phyloP scores from a whole-genome alignment of 2,888 invertebrate genomes.

The Herminia tarsipennalis region DNA sequence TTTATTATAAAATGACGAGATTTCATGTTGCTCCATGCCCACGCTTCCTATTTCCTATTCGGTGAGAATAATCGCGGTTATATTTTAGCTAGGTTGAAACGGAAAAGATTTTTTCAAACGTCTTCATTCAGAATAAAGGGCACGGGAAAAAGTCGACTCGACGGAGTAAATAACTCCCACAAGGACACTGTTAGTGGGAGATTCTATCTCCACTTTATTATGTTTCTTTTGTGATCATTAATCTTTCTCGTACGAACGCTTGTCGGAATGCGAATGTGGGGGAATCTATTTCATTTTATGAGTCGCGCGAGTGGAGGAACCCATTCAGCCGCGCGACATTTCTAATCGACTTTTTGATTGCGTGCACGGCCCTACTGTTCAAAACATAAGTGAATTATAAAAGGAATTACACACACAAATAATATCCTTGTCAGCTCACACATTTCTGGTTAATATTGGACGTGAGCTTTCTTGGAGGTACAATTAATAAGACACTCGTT shows the following conservation, averaged over 20 bases:
- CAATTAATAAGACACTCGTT: too few species aligned
- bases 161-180: slow-evolving; percentile 83
- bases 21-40: slow-evolving; percentile 11
- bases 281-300: slow-evolving; percentile 86
- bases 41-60: slow-evolving; percentile 12
- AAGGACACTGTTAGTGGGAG: slow-evolving; percentile 85
- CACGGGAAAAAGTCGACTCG: slow-evolving; percentile 80
- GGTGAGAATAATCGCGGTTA: slow-evolving; percentile 26
- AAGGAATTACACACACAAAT: slow-evolving; percentile 25
- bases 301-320: slow-evolving; percentile 80
- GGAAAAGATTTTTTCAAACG: slow-evolving; percentile 54
- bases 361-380: slow-evolving; percentile 70
- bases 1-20: slow-evolving; percentile 36
- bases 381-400: slow-evolving; percentile 52
- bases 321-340: slow-evolving; percentile 83
- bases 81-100: slow-evolving; percentile 35
- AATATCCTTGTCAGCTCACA: too few species aligned
- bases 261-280: slow-evolving; percentile 86
- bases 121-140: slow-evolving; percentile 67
- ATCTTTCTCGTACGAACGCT: slow-evolving; percentile 86
- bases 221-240: slow-evolving; percentile 86
- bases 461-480: too few species aligned
- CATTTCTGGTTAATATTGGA: too few species aligned
- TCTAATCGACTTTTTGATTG: slow-evolving; percentile 86
- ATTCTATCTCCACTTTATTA: slow-evolving; percentile 85